These are phyloP conservation scores for Polydesmus complanatus DNA, from an alignment of 2,888 invertebrate species.

Conservation along the genomic window DNA sequence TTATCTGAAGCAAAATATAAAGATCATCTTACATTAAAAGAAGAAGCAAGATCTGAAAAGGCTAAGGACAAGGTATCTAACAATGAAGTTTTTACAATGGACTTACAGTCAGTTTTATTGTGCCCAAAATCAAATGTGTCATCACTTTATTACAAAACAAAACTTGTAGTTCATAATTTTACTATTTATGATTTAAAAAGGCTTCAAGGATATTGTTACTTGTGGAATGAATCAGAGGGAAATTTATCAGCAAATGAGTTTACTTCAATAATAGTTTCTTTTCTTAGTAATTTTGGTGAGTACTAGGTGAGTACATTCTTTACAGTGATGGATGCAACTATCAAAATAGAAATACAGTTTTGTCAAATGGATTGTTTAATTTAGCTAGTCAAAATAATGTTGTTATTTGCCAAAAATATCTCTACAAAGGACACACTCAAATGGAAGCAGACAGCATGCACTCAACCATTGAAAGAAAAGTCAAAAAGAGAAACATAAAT, in stretches of 20 bases:
- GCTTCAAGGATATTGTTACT: background rate
- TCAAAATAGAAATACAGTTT: background rate
- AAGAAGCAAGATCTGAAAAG: background rate
- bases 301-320: background rate
- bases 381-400: background rate
- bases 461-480: background rate
- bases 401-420: background rate
- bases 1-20: background rate
- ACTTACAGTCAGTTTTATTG: background rate
- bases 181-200: background rate
- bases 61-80: background rate
- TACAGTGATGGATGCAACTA: background rate
- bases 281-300: background rate
- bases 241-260: no score
- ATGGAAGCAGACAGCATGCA: background rate
- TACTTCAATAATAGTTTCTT: no score
- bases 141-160: background rate
- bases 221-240: background rate
- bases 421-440: background rate
- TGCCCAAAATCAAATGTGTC: background rate
- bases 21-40: background rate
- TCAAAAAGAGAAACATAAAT: background rate
- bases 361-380: background rate
- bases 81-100: background rate
- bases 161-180: background rate